Percentiles rank a stretch among this genome's conserved stretches.
These are phyloP conservation scores for Meda fulgida DNA, from an alignment of 2,797 vertebrate species.

Conservation along the genomic window DNA sequence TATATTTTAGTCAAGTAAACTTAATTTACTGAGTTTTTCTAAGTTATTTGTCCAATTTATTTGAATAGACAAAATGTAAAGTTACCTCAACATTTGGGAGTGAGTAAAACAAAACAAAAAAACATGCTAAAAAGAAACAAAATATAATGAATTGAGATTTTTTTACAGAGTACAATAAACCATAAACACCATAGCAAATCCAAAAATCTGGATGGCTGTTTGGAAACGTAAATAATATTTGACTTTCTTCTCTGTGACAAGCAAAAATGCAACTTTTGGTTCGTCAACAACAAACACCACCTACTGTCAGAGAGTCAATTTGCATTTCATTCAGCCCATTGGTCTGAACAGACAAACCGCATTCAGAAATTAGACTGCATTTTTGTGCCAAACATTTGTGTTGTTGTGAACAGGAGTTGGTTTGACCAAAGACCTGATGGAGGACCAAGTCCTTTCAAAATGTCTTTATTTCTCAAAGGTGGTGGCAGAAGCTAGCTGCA, in stretches of 20 bases:
- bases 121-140: no score
- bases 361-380: not conserved
- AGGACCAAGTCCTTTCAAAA: constrained; percentile 9
- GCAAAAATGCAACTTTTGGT: not conserved
- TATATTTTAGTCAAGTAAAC: not conserved
- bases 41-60: not conserved
- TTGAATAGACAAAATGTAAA: not conserved
- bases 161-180: not conserved
- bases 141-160: no score
- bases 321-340: not conserved
- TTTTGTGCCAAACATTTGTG: not conserved
- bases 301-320: not conserved
- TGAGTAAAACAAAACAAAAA: no score
- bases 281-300: not conserved
- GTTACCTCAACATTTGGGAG: no score
- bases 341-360: not conserved
- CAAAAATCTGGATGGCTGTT: not conserved
- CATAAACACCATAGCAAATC: not conserved
- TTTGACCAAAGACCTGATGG: constrained; percentile 5
- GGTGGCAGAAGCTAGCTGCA: constrained; percentile 69
- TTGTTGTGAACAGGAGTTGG: not conserved
- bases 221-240: not conserved
- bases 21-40: not conserved
- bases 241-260: not conserved
- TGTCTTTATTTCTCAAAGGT: not conserved